phyloP scores from a whole-genome alignment of 2,888 invertebrate species.

The Muscina levida region DNA sequence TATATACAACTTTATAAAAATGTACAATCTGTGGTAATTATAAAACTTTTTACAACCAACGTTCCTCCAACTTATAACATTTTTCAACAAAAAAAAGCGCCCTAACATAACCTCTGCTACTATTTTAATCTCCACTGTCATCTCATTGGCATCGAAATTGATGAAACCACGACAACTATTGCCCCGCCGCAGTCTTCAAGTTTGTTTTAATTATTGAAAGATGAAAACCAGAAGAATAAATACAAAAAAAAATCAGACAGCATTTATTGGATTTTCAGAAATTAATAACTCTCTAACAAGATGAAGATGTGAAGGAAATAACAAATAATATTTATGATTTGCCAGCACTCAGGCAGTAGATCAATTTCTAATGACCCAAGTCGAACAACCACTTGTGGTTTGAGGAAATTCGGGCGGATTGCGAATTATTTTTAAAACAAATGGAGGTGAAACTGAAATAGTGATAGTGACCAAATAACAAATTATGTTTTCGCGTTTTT shows the following conservation, averaged over 20 bases:
- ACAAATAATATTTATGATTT: conserved; percentile 1
- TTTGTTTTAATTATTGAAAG: conserved; percentile 45
- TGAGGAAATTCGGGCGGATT: no score
- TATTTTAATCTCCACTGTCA: neutral
- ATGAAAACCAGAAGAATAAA: neutral
- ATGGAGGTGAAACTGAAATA: no score
- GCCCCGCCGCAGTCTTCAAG: conserved; percentile 27
- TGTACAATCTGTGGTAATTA: no score
- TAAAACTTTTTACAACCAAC: no score
- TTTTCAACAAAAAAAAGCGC: no score
- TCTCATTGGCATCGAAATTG: conserved; percentile 35
- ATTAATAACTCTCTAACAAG: conserved; percentile 50
- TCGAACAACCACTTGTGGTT: no score
- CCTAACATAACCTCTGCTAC: no score
- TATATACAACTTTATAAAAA: no score
- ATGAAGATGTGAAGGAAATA: conserved; percentile 18
- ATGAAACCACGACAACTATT: no score
- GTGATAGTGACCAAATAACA: no score
- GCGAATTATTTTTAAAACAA: no score
- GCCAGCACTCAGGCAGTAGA: neutral
- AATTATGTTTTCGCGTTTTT: neutral
- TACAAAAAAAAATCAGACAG: conserved; percentile 19
- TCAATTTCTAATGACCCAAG: neutral
- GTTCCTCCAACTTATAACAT: no score
- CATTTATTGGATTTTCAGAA: conserved; percentile 57